A percentile compares a stretch with the other conserved stretches of the same genome.
Evolutionary conservation across 2,113 vertebrate genomes (phyloP).

Genomic region (Eulemur macaco): DNA sequence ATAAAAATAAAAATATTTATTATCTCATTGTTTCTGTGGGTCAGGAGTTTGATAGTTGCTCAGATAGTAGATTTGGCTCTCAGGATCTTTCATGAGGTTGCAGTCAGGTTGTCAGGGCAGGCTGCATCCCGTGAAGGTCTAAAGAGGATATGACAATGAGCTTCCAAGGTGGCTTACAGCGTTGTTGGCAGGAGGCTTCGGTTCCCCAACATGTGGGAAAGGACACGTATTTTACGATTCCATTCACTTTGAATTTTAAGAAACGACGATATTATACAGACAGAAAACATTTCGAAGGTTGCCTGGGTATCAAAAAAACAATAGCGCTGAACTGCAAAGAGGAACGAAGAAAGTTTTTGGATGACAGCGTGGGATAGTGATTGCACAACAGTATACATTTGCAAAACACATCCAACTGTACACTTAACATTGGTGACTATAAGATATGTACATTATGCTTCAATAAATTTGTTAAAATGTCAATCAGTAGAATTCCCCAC

Average conservation of each 20-base stretch:
- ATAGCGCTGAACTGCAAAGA: not conserved
- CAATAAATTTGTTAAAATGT: not conserved
- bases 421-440: not conserved
- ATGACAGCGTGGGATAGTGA: not conserved
- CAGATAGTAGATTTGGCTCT: not conserved
- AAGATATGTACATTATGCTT: not conserved
- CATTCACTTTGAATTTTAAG: constrained; percentile 3
- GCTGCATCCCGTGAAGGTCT: not conserved
- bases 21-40: not conserved
- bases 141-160: not conserved
- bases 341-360: not conserved
- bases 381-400: not conserved
- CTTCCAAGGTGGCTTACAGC: not conserved
- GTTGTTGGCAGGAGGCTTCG: not conserved
- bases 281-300: not conserved
- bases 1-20: not conserved
- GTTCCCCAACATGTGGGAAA: not conserved
- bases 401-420: not conserved
- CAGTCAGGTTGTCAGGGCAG: not conserved
- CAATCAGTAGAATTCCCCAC: not conserved
- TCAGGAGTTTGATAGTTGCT: not conserved
- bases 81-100: not conserved
- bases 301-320: not conserved
- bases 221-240: not conserved
- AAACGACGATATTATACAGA: constrained; percentile 10